These are phyloP conservation scores for Augiades crinisus DNA, from an alignment of 2,888 invertebrate genomes.

Conservation along the genomic window DNA sequence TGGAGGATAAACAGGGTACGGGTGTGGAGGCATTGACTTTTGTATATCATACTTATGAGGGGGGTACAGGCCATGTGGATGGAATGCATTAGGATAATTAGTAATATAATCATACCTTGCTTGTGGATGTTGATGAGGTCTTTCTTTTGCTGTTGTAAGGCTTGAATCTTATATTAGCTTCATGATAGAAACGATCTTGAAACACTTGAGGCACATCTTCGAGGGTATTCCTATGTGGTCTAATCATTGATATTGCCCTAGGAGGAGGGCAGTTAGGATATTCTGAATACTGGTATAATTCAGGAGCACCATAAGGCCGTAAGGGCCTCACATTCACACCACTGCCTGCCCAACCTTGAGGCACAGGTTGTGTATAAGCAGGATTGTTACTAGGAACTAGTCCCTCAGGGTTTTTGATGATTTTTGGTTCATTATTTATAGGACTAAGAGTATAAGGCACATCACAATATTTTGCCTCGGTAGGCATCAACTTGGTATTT, in stretches of 20 bases:
- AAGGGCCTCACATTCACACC: conserved; percentile 53
- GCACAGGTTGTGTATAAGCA: conserved; percentile 44
- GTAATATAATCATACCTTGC: conserved; percentile 72
- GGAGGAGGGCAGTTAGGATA: conserved; percentile 60
- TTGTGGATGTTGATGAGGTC: conserved; percentile 61
- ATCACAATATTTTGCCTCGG: conserved; percentile 71
- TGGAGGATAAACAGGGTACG: conserved; percentile 59
- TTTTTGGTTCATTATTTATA: conserved; percentile 63
- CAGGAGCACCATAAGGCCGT: conserved; percentile 58
- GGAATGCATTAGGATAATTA: conserved; percentile 65
- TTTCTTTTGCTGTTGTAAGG: conserved; percentile 68
- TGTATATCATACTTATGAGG: conserved; percentile 66
- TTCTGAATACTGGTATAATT: conserved; percentile 65
- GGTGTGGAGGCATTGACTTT: conserved; percentile 55
- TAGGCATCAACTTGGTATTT: conserved; percentile 55
- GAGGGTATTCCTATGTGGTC: conserved; percentile 52
- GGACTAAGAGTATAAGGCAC: conserved; percentile 73
- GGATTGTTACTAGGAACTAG: conserved; percentile 58
- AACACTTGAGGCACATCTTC: conserved; percentile 60
- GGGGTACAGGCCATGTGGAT: conserved; percentile 54
- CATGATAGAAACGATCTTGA: conserved; percentile 61
- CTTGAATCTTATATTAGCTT: conserved; percentile 63
- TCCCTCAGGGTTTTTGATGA: conserved; percentile 56
- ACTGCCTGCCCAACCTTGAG: conserved; percentile 51
- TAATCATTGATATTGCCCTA: conserved; percentile 51